Percentiles rank a stretch among this genome's conserved stretches.
Evolutionary conservation across 2,113 vertebrate species (phyloP).

Genomic region (Brachirus orientalis): DNA sequence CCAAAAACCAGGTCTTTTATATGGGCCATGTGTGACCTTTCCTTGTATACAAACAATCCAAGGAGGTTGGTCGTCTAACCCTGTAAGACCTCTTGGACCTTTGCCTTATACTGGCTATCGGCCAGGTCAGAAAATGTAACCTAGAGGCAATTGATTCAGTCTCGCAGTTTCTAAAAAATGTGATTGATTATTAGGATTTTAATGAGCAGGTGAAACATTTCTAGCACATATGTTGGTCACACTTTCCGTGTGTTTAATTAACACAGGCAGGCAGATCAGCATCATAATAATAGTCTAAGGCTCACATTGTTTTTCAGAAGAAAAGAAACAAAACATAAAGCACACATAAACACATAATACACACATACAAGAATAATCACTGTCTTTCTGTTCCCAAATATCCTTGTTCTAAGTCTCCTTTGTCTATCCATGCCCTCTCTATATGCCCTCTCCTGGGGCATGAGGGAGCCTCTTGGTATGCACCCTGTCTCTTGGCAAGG

Average conservation of each 20-base stretch:
- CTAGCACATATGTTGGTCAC: slow-evolving; percentile 41
- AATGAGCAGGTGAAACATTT: slow-evolving; percentile 62
- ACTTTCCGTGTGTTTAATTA: slow-evolving; percentile 60
- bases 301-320: not conserved
- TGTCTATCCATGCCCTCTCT: slow-evolving; percentile 64
- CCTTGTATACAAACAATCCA: slow-evolving; percentile 34
- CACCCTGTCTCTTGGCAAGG: slow-evolving; percentile 75
- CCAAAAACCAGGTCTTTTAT: slow-evolving; percentile 36
- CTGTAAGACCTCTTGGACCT: slow-evolving; percentile 52
- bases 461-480: slow-evolving; percentile 70
- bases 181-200: slow-evolving; percentile 73
- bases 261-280: slow-evolving; percentile 3
- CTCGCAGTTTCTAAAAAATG: slow-evolving; percentile 44
- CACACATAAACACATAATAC: not conserved
- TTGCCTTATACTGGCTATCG: slow-evolving; percentile 5
- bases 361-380: slow-evolving; percentile 27
- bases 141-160: slow-evolving; percentile 46
- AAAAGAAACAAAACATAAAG: not conserved
- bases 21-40: slow-evolving; percentile 42
- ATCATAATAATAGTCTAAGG: slow-evolving; percentile 35
- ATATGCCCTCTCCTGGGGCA: slow-evolving; percentile 66
- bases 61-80: slow-evolving; percentile 57
- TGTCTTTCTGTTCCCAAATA: slow-evolving; percentile 52
- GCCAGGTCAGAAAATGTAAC: slow-evolving; percentile 53
- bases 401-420: slow-evolving; percentile 62